phyloP scores from a whole-genome alignment of 1,140 invertebrate genomes.

The Drosophila jambulina region DNA sequence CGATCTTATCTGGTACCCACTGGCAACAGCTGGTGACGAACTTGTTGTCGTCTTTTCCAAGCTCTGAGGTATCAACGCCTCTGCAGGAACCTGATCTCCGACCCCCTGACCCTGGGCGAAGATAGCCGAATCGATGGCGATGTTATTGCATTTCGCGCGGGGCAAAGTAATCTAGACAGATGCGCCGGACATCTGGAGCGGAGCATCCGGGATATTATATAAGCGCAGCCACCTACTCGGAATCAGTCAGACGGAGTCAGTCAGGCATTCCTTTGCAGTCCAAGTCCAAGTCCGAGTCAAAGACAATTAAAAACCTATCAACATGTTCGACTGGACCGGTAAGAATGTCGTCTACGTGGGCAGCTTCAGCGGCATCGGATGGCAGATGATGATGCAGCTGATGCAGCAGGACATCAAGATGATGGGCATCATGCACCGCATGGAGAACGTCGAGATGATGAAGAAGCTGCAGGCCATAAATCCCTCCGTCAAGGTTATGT shows the following conservation, averaged over 20 bases:
- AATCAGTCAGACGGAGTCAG: conserved; percentile 25
- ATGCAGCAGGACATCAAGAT: conserved; percentile 73
- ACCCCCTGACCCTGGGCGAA: conserved; percentile 9
- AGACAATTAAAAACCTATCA: neutral
- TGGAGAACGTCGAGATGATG: conserved; percentile 80
- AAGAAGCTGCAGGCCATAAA: conserved; percentile 71
- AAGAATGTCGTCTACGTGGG: conserved; percentile 79
- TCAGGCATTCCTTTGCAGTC: conserved; percentile 4
- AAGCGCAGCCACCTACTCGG: conserved; percentile 2
- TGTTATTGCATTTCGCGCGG: conserved; percentile 29
- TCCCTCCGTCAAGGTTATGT: conserved; percentile 55
- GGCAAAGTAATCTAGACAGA: conserved; percentile 4
- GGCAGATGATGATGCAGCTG: conserved; percentile 68
- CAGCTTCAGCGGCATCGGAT: conserved; percentile 75
- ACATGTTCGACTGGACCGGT: conserved; percentile 75
- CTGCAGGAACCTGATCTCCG: conserved; percentile 29
- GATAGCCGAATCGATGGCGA: neutral
- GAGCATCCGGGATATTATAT: conserved; percentile 31
- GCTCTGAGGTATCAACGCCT: conserved; percentile 18
- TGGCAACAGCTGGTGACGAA: conserved; percentile 33
- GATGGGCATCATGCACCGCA: conserved; percentile 67
- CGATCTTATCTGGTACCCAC: conserved; percentile 49
- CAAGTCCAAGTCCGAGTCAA: neutral
- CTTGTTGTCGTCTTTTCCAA: conserved; percentile 38
- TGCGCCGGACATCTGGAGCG: conserved; percentile 23